Conservation (phyloP, 1,140 invertebrate genomes). For the Danaus melanippus region DNA sequence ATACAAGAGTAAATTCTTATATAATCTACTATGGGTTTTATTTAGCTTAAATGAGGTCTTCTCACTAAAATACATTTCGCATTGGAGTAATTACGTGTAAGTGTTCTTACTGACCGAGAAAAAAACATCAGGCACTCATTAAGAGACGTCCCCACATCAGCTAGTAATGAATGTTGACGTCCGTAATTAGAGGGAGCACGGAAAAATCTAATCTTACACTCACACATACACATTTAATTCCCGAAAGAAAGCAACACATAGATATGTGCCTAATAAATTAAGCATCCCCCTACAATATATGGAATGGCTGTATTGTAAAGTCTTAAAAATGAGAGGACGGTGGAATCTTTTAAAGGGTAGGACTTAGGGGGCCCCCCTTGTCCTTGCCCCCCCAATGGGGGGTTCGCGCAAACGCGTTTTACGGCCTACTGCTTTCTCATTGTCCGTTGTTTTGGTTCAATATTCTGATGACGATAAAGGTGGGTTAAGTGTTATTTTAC, state of each 20-base stretch:
- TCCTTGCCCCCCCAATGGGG: constrained; percentile 33
- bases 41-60: no score
- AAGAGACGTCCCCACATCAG: constrained; percentile 13
- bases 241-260: constrained; percentile 34
- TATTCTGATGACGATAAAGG: constrained; percentile 58
- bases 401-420: constrained; percentile 53
- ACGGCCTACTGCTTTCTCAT: constrained; percentile 54
- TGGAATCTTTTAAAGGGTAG: constrained; percentile 70
- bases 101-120: constrained; percentile 9
- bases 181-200: constrained; percentile 59
- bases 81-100: constrained; percentile 1
- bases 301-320: constrained; percentile 62
- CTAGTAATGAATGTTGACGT: constrained; percentile 29
- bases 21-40: no score
- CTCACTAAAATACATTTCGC: neutral
- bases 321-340: constrained; percentile 70
- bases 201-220: constrained; percentile 62
- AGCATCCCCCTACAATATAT: constrained; percentile 47
- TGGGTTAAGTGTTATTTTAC: constrained; percentile 57
- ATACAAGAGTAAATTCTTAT: no score
- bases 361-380: constrained; percentile 55
- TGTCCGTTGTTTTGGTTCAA: constrained; percentile 64
- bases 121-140: constrained; percentile 11
- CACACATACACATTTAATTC: constrained; percentile 34
- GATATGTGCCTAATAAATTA: constrained; percentile 42